Percentiles rank a stretch among this genome's conserved stretches.
Conservation (phyloP, 2,888 invertebrate genomes). For the Argyra leucocephala region DNA sequence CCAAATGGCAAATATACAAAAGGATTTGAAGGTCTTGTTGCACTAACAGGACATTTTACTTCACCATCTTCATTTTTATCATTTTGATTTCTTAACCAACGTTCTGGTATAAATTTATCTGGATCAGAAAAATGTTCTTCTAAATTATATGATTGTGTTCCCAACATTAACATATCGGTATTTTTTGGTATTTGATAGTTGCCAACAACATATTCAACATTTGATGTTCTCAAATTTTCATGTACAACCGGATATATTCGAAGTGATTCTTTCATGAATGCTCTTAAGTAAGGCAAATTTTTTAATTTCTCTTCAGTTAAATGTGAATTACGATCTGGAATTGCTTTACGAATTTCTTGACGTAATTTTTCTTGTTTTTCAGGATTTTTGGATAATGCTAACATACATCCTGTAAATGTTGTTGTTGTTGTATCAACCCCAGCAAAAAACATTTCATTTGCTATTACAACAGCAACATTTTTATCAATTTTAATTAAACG, state of each 20-base stretch:
- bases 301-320: conserved; percentile 41
- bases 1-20: conserved; percentile 59
- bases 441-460: conserved; percentile 56
- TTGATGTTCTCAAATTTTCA: conserved; percentile 48
- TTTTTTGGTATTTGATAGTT: conserved; percentile 53
- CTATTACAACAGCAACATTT: conserved; percentile 53
- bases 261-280: conserved; percentile 60
- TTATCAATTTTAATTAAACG: conserved; percentile 50
- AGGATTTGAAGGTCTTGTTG: conserved; percentile 34
- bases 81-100: conserved; percentile 51
- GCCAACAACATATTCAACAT: conserved; percentile 48
- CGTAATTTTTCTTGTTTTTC: conserved; percentile 55
- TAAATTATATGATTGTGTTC: conserved; percentile 53
- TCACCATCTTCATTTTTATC: conserved; percentile 14
- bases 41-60: neutral
- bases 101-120: conserved; percentile 56
- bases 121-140: conserved; percentile 54
- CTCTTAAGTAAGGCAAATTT: conserved; percentile 52
- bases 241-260: conserved; percentile 50
- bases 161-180: conserved; percentile 61
- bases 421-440: conserved; percentile 55
- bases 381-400: conserved; percentile 53
- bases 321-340: conserved; percentile 37
- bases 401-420: conserved; percentile 48
- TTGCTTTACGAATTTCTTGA: conserved; percentile 46